Evolutionary conservation across 2,797 vertebrate genomes (phyloP), one percentile per base, ranked within the genome.

Genomic region (Gobionotothen gibberifrons): DNA sequence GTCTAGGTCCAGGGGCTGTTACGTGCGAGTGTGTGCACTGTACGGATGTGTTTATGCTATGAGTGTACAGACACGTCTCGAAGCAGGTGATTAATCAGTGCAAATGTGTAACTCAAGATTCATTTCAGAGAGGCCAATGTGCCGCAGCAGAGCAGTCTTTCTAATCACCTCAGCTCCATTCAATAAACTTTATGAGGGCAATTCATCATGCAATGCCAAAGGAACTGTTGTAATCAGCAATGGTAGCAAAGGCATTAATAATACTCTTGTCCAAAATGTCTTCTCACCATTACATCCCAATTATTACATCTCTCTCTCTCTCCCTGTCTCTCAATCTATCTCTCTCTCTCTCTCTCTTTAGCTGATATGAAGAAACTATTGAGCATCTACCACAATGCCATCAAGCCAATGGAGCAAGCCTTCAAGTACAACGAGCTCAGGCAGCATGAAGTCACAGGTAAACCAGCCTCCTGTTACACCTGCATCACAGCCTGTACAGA

Each of bases 401-500:
- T 99, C 94, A 97, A 96, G 82, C 98, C 98, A 47, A 80, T 99
- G 90, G 98, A 99, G 76, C 93, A 96, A 64, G 97, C 95, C 58
- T 99, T 96, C 89, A 98, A 95, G 85, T 99, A 99, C 94, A 98
- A 97, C 0, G 98, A 99, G 87, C 96, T 99, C 74, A 93, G 98
- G 78, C 97, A 98, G 90, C 97, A 99, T 0, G 97, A 98, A 88
- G 97, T 99, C 90, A 97, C 97, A 94, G 97, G 98, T 99, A 94
- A 82, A 54, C 60, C n/a, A 17, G 22, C 62, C 36, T 79, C 36
- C 13, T 0, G 3, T 39, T 5, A 56, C 40, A 40, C 26, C 17
- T 17, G 19, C 12, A 44, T 16, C 42, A 21, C 5, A 10, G 49
- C 15, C 13, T 52, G 6, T 1, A 42, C 39, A 56, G 32, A 21